Evolutionary conservation across 2,888 invertebrate species (phyloP).

Genomic region (Leptopilina syphax): DNA sequence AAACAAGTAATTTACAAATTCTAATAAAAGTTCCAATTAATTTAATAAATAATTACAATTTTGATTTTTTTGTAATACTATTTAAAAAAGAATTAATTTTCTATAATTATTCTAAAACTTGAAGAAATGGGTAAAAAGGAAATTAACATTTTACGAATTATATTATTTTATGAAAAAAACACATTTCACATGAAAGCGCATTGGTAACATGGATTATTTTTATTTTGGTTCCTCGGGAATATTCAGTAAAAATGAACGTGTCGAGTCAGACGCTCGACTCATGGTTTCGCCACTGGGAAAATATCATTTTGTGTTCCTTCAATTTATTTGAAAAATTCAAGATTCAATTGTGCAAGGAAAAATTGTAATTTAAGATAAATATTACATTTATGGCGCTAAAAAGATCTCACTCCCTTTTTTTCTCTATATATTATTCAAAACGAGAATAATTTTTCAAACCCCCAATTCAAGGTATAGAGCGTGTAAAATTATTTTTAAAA

Average conservation of each 20-base stretch:
- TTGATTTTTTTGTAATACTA: too few relatives aligned
- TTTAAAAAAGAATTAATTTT: too few relatives aligned
- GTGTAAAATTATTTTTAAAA: conserved; percentile 1
- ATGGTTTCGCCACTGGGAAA: neutral
- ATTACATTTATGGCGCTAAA: neutral
- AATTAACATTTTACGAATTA: neutral
- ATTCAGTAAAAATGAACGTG: conserved; percentile 1
- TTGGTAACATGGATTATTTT: neutral
- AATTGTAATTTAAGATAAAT: conserved; percentile 15
- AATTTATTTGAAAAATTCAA: conserved; percentile 17
- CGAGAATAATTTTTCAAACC: neutral
- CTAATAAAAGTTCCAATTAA: too few relatives aligned
- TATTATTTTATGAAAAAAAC: neutral
- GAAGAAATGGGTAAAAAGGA: too few relatives aligned
- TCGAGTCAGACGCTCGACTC: conserved; percentile 8
- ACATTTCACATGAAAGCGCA: neutral
- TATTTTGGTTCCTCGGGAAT: neutral
- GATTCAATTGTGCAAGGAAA: conserved; percentile 9
- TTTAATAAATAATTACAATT: too few relatives aligned
- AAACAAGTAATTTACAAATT: too few relatives aligned
- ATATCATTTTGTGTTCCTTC: conserved; percentile 5
- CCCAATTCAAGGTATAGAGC: neutral
- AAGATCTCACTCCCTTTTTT: neutral
- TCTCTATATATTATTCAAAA: neutral
- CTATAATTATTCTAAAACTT: too few relatives aligned